Evolutionary conservation across 2,888 invertebrate species (phyloP), one percentile per base, ranked within the genome.

Genomic region (Pachycephus smyrnensis): DNA sequence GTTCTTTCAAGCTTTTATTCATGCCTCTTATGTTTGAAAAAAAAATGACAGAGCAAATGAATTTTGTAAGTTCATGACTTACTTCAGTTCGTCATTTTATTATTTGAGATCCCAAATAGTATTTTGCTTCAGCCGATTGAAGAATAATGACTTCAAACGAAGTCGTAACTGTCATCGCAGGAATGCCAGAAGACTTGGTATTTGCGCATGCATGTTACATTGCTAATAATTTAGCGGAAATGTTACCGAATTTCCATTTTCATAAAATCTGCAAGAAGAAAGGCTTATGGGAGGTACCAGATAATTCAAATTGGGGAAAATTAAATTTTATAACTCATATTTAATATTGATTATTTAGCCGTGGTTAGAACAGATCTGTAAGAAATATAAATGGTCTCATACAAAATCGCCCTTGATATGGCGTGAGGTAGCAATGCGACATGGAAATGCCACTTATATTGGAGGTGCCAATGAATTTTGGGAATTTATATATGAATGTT

Each of bases 401-500:
- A 85, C 82, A 2, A 89, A 88, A 73, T 94, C 94, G 15, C 94
- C 94, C 11, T 85, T 95, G 75, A 91, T 95, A 83, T 95, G 94
- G 94, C 94, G 94, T 88, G 94, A 95, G 89, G 87, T 94, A 77
- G 89, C 93, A 76, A 90, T 92, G 87, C 92, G 92, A 84, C 94
- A 94, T 32, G 93, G 93, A 73, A 93, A 93, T 84, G 91, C 93
- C 0, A 91, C 91, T 85, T 93, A 94, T 73, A 93, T 95, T n/a
- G 95, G 95, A 11, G 93, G 93, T 74, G 91, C 93, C 4, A 89
- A 92, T 69, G 93, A 94, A 78, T 95, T 95, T 91, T 92, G 94
- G 90, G 94, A 94, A 87, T 94, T 94, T 83, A 93, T 94, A 83
- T 92, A 93, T 88, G 93, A 94, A 68, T 94, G 94, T 89, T 95